Evolutionary conservation across 2,113 vertebrate species (phyloP).

Genomic region (Danio rerio): GRCz12tu NC_133193.1:39930001-39930500

Average conservation of each 20-base stretch:
- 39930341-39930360: constrained; percentile 72
- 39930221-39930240: constrained; percentile 84
- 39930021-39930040: constrained; percentile 84
- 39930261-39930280: constrained; percentile 90
- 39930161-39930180: constrained; percentile 94
- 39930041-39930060: constrained; percentile 85
- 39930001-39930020: constrained; percentile 91
- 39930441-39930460: constrained; percentile 76
- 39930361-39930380: constrained; percentile 80
- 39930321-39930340: constrained; percentile 71
- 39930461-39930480: constrained; percentile 70
- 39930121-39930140: constrained; percentile 92
- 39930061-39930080: constrained; percentile 68
- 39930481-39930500: constrained; percentile 48
- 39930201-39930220: constrained; percentile 89
- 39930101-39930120: constrained; percentile 74
- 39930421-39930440: constrained; percentile 69
- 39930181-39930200: constrained; percentile 90
- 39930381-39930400: constrained; percentile 63
- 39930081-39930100: constrained; percentile 70
- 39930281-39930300: constrained; percentile 80
- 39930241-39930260: constrained; percentile 89
- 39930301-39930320: constrained; percentile 63
- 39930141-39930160: constrained; percentile 87
- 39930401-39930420: constrained; percentile 64